Conservation (phyloP, 2,888 invertebrate genomes). For the Troides aeacus region DNA sequence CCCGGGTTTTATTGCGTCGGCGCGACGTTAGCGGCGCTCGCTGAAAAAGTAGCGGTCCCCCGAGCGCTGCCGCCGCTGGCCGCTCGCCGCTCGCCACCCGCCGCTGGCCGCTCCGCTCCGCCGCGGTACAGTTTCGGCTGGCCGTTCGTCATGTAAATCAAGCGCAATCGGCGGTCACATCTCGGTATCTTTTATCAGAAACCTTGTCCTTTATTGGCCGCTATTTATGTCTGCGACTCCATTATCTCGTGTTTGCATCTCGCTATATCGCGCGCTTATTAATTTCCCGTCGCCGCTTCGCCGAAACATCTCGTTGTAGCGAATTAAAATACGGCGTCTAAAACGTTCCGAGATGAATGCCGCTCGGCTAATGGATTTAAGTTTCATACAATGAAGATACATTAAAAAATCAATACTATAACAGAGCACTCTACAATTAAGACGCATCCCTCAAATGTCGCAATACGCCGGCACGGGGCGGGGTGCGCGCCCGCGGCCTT, state of each 20-base stretch:
- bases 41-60: slow-evolving; percentile 7
- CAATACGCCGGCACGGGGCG: slow-evolving; percentile 39
- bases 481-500: slow-evolving; percentile 28
- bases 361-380: slow-evolving; percentile 6
- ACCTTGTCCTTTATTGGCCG: slow-evolving; percentile 29
- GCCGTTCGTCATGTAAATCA: slow-evolving; percentile 23
- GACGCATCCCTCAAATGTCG: slow-evolving; percentile 76
- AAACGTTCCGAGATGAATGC: slow-evolving; percentile 8
- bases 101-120: neutral
- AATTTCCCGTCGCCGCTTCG: slow-evolving; percentile 11
- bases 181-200: slow-evolving; percentile 27
- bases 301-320: slow-evolving; percentile 7
- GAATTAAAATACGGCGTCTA: neutral
- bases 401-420: slow-evolving; percentile 73
- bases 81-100: neutral
- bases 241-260: slow-evolving; percentile 15
- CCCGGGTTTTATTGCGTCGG: slow-evolving; percentile 1
- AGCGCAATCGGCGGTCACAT: slow-evolving; percentile 17
- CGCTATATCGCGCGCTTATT: slow-evolving; percentile 3
- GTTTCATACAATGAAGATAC: slow-evolving; percentile 37
- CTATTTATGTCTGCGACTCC: slow-evolving; percentile 23
- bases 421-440: slow-evolving; percentile 72
- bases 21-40: slow-evolving; percentile 5
- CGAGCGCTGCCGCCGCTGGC: neutral
- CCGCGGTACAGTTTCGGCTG: slow-evolving; percentile 5